Base-by-base conservation (phyloP, 2,888 invertebrate genomes). In the Pediacus dermestoides region DNA sequence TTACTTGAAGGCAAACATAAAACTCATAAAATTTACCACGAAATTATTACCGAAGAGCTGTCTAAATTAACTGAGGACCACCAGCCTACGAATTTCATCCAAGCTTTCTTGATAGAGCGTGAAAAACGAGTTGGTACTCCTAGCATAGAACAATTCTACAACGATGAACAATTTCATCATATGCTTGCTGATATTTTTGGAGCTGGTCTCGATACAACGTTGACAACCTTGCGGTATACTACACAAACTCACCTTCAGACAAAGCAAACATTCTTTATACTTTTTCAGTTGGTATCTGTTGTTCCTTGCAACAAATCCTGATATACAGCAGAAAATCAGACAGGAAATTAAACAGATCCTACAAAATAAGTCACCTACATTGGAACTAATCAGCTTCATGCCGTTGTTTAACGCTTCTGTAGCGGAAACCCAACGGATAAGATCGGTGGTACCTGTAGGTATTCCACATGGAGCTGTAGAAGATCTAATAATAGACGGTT, bases 191-290 rank as follows among this genome's bases (percentile, higher is more conserved):
- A 92, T 66, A 72, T 91, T 59, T 88, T 88, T 59, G 89, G 90
- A 0, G 91, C 91, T 8, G 88, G 89, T 2, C 75, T 88, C 33
- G 92, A 92, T 55, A 91, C 92, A 0, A 85, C 88, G 0, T 68
- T 87, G 37, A 80, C 84, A 0, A 87, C 89, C 0, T 60, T 91
- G 16, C 74, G 85, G 67, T 67, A 55, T 32, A n/a, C n/a, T n/a
- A n/a, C n/a, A n/a, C n/a, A n/a, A n/a, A n/a, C n/a, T n/a, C n/a
- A n/a, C n/a, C n/a, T n/a, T n/a, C n/a, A n/a, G n/a, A n/a, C n/a
- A n/a, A n/a, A n/a, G n/a, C n/a, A n/a, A n/a, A n/a, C n/a, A n/a
- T n/a, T n/a, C n/a, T n/a, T n/a, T n/a, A n/a, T n/a, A 8, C 11
- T 32, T 8, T 48, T 47, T 37, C 28, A 67, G 67, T 16, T 92